Evolutionary conservation across 2,888 invertebrate species (phyloP).

Genomic region (Mythimna impura): DNA sequence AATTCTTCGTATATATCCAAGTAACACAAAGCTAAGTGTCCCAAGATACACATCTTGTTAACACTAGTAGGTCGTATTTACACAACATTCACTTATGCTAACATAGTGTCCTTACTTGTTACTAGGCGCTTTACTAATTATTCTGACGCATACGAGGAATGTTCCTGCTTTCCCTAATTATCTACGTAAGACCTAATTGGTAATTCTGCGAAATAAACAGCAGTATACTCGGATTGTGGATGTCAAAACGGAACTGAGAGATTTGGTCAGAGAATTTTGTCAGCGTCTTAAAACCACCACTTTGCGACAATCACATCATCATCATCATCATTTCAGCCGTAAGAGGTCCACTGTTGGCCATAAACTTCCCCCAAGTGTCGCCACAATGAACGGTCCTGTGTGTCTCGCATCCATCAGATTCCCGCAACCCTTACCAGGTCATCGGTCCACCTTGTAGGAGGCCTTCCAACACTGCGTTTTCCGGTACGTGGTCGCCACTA

Average conservation of each 20-base stretch:
- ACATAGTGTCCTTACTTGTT: constrained; percentile 50
- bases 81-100: constrained; percentile 63
- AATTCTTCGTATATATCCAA: constrained; percentile 34
- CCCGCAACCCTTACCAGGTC: no score
- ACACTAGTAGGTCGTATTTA: constrained; percentile 58
- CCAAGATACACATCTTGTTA: constrained; percentile 61
- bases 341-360: no score
- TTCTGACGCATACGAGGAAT: constrained; percentile 52
- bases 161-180: constrained; percentile 48
- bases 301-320: no score
- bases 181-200: constrained; percentile 33
- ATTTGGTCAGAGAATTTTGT: no score
- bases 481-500: no score
- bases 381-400: no score
- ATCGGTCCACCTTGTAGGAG: no score
- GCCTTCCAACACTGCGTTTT: no score
- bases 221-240: neutral
- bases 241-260: neutral
- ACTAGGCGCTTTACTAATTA: constrained; percentile 58
- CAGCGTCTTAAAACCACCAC: no score
- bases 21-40: constrained; percentile 48
- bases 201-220: constrained; percentile 37
- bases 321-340: no score
- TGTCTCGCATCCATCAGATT: no score
- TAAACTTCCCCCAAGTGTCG: no score